These are phyloP conservation scores for Macrobrachium rosenbergii DNA, from an alignment of 1,140 invertebrate species.

Conservation along the genomic window DNA sequence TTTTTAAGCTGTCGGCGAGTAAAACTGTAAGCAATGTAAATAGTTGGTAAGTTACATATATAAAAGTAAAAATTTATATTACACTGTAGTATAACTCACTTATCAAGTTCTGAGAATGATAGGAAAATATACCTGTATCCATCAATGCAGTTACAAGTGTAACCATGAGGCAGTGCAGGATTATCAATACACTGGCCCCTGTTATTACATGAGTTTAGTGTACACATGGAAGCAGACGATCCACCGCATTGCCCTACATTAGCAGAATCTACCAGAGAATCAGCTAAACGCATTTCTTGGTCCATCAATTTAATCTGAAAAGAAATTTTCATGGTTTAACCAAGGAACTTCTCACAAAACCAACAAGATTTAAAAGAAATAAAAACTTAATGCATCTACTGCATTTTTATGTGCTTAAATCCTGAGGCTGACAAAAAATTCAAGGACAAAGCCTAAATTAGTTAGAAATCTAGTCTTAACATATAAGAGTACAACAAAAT, in stretches of 20 bases:
- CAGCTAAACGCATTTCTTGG: constrained; percentile 76
- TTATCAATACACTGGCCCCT: constrained; percentile 73
- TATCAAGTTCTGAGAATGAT: neutral
- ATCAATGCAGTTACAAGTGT: constrained; percentile 74
- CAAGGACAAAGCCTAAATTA: too few relatives aligned
- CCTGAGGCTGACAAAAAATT: too few relatives aligned
- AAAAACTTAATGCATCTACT: too few relatives aligned
- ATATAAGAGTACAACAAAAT: too few relatives aligned
- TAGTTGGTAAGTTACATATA: too few relatives aligned
- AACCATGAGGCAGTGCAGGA: constrained; percentile 68
- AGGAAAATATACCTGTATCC: constrained; percentile 71
- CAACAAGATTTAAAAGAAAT: too few relatives aligned
- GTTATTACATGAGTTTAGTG: constrained; percentile 75
- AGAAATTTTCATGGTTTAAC: constrained; percentile 18
- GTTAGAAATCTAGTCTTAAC: too few relatives aligned
- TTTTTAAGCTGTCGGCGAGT: too few relatives aligned
- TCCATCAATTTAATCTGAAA: constrained; percentile 78
- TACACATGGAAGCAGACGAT: constrained; percentile 70
- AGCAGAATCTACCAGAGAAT: constrained; percentile 78
- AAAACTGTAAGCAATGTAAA: too few relatives aligned
- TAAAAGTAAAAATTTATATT: too few relatives aligned
- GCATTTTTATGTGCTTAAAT: too few relatives aligned
- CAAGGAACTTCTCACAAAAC: neutral
- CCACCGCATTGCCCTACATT: constrained; percentile 82
- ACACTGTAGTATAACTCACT: too few relatives aligned